phyloP scores from a whole-genome alignment of 2,888 invertebrate species.

The Eulithis prunata region DNA sequence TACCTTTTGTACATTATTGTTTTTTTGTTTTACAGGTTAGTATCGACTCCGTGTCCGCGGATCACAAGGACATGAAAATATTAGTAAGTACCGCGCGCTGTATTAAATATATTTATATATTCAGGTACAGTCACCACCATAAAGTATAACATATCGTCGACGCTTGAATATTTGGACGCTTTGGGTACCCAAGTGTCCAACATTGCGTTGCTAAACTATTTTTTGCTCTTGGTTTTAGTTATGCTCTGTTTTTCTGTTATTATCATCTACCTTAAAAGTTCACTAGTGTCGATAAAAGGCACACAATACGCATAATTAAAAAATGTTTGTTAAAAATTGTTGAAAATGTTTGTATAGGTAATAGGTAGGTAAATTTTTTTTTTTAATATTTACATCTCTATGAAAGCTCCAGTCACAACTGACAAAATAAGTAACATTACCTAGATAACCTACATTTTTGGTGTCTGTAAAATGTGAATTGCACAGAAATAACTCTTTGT shows the following conservation, averaged over 20 bases:
- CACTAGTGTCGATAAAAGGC: slow-evolving; percentile 18
- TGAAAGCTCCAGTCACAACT: slow-evolving; percentile 13
- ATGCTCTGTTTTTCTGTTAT: neutral
- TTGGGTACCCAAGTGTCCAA: neutral
- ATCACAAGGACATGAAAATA: slow-evolving; percentile 83
- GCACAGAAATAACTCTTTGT: slow-evolving; percentile 1
- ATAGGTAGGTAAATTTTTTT: too few species aligned
- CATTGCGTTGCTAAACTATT: neutral
- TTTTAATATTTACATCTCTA: too few species aligned
- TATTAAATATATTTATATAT: slow-evolving; percentile 67
- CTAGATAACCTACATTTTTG: neutral
- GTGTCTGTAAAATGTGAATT: neutral
- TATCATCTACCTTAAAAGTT: slow-evolving; percentile 13
- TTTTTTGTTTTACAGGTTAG: slow-evolving; percentile 72
- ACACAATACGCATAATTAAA: too few species aligned
- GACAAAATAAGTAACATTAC: slow-evolving; percentile 17
- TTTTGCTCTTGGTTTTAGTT: slow-evolving; percentile 1
- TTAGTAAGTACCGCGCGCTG: slow-evolving; percentile 78
- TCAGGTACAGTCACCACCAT: slow-evolving; percentile 13
- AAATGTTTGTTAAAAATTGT: too few species aligned
- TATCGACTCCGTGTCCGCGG: slow-evolving; percentile 80
- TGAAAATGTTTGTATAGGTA: too few species aligned
- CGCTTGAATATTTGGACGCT: neutral
- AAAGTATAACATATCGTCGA: neutral
- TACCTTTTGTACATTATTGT: slow-evolving; percentile 1